Conservation (phyloP, 2,888 invertebrate genomes). For the Heliconius hortense region DNA sequence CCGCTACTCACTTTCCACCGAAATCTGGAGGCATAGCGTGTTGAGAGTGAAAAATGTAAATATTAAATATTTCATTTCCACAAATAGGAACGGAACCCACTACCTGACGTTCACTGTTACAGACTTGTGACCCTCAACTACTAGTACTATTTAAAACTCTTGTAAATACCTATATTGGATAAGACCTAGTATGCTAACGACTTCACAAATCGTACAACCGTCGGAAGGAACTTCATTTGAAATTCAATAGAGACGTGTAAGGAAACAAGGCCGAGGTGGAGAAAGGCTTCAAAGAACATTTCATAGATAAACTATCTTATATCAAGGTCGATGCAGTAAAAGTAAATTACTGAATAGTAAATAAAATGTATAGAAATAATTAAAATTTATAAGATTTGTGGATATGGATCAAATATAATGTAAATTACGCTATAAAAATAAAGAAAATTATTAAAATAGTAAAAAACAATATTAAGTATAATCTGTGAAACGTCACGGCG, state of each 20-base stretch:
- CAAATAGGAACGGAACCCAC: no score
- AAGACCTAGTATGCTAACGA: conserved; percentile 9
- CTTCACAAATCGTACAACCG: conserved; percentile 24
- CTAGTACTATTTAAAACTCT: not conserved
- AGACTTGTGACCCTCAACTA: no score
- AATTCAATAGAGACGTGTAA: conserved; percentile 34
- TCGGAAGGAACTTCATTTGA: conserved; percentile 33
- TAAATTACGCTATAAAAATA: no score
- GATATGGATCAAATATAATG: no score
- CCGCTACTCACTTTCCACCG: no score
- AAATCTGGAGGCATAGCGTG: no score
- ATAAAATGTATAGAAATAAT: not conserved
- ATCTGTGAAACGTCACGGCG: no score
- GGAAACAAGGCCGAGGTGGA: conserved; percentile 23
- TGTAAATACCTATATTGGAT: not conserved
- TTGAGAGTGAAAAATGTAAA: no score
- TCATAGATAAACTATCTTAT: conserved; percentile 9
- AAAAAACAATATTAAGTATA: no score
- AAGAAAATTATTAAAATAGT: no score
- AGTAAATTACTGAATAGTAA: not conserved
- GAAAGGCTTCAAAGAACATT: conserved; percentile 17
- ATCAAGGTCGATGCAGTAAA: conserved; percentile 5
- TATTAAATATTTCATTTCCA: no score
- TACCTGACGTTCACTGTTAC: no score
- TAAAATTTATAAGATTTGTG: not conserved